These are phyloP conservation scores for Psittacula cyanocephala DNA, from an alignment of 2,113 vertebrate species.

Conservation along the genomic window DNA sequence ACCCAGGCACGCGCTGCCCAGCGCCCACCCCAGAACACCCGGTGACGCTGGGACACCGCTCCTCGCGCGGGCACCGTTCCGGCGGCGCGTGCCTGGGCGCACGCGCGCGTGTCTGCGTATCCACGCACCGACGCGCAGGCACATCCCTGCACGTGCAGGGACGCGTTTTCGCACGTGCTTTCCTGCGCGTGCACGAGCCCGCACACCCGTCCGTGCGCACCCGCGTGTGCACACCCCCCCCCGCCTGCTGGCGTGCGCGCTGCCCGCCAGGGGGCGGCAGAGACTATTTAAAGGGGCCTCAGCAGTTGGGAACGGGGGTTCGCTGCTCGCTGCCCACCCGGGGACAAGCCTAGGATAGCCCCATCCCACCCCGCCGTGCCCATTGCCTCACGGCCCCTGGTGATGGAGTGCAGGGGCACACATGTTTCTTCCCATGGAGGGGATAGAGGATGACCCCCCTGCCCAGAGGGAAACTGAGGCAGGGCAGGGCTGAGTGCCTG, in stretches of 20 bases:
- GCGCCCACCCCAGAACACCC: not conserved
- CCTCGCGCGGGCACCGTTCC: not conserved
- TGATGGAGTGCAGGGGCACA: not conserved
- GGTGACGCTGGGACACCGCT: not conserved
- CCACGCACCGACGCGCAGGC: accelerated
- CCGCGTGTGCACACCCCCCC: not conserved
- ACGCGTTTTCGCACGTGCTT: accelerated
- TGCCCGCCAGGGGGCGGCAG: constrained; percentile 30
- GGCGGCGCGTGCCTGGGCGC: not conserved
- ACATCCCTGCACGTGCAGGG: accelerated
- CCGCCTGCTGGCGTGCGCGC: no score
- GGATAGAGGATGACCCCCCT: accelerated
- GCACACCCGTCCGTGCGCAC: not conserved
- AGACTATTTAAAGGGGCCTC: not conserved
- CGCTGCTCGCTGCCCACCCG: no score
- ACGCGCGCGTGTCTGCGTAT: accelerated
- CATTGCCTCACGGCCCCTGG: not conserved
- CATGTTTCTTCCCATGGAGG: not conserved
- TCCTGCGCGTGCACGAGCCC: accelerated
- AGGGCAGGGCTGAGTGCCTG: not conserved
- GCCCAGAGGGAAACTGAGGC: not conserved
- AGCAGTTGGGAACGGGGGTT: accelerated
- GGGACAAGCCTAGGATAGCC: no score
- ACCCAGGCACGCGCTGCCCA: accelerated
- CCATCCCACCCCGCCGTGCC: not conserved